phyloP scores from a whole-genome alignment of 2,888 invertebrate species.

The Erynnis tages region DNA sequence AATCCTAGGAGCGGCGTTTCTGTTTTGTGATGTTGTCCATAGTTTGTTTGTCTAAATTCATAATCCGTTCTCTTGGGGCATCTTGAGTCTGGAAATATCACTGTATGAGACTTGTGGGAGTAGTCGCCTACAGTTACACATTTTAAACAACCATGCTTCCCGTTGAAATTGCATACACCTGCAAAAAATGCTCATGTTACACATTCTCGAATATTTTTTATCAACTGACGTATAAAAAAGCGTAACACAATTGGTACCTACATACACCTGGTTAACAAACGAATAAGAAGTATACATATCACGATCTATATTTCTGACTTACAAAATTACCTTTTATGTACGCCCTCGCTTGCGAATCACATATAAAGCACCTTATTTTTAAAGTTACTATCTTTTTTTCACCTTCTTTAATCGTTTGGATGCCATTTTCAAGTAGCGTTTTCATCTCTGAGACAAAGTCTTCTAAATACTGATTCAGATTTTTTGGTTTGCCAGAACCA shows the following conservation, averaged over 20 bases:
- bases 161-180: not conserved
- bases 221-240: too few relatives aligned
- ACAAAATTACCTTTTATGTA: slow-evolving; percentile 4
- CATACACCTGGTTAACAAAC: too few relatives aligned
- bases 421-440: not conserved
- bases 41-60: slow-evolving; percentile 19
- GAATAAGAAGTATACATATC: not conserved
- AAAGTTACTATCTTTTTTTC: not conserved
- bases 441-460: slow-evolving; percentile 18
- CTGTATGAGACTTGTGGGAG: not conserved
- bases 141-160: not conserved
- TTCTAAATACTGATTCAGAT: not conserved
- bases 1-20: slow-evolving; percentile 27
- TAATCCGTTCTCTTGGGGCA: slow-evolving; percentile 9
- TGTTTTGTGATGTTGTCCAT: slow-evolving; percentile 25
- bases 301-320: not conserved
- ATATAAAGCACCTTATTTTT: slow-evolving; percentile 9
- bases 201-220: too few relatives aligned
- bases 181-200: not conserved
- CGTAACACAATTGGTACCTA: too few relatives aligned
- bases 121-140: not conserved
- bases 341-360: slow-evolving; percentile 30
- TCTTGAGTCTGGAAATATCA: slow-evolving; percentile 8
- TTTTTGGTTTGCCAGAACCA: not conserved
- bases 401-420: slow-evolving; percentile 5